phyloP scores from a whole-genome alignment of 1,140 invertebrate species.

The Cherax quadricarinatus region DNA sequence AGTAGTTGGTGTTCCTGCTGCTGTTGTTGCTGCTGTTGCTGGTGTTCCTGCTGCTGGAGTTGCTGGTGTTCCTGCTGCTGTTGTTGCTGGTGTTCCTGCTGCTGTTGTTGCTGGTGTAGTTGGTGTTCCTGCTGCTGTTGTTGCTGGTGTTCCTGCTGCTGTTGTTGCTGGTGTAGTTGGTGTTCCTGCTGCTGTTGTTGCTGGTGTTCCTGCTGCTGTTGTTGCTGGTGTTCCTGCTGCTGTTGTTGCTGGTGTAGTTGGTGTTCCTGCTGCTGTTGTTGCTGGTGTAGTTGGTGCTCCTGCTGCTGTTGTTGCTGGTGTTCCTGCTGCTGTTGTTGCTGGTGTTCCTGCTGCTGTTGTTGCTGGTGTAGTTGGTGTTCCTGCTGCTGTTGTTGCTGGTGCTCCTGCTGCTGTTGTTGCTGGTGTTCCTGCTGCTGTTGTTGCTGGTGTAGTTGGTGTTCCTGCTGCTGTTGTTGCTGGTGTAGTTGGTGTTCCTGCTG shows the following conservation, averaged over 20 bases:
- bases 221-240: background rate
- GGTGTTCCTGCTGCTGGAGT: background rate
- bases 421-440: background rate
- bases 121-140: background rate
- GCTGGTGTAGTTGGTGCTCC: background rate
- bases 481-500: background rate
- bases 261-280: background rate
- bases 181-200: background rate
- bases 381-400: too few relatives aligned
- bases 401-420: background rate
- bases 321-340: background rate
- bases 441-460: background rate
- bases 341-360: background rate
- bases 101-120: background rate
- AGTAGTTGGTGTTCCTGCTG: too few relatives aligned
- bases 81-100: too few relatives aligned
- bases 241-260: background rate
- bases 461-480: background rate
- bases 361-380: too few relatives aligned
- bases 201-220: background rate
- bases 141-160: background rate
- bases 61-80: background rate
- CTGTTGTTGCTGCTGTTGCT: background rate
- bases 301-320: background rate
- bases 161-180: background rate